A percentile compares a stretch with the other conserved stretches of the same genome.
phyloP scores from a whole-genome alignment of 2,888 invertebrate species.

The Hyalella azteca region DNA sequence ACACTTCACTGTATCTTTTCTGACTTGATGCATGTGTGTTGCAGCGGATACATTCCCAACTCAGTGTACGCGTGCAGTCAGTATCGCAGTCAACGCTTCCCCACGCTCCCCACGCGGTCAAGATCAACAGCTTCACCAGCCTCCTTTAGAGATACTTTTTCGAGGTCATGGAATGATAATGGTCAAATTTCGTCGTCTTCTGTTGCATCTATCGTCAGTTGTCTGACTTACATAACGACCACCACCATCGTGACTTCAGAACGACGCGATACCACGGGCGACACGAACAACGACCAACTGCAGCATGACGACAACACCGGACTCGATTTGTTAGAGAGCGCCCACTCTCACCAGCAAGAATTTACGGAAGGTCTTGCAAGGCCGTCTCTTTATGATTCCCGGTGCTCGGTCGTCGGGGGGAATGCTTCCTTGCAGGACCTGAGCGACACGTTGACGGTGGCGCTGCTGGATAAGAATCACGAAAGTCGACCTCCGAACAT shows the following conservation, averaged over 20 bases:
- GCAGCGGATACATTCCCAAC: conserved; percentile 62
- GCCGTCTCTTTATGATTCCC: not conserved
- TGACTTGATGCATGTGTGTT: conserved; percentile 22
- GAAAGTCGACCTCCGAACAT: not conserved
- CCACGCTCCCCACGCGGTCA: conserved; percentile 61
- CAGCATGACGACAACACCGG: not conserved
- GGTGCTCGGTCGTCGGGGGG: conserved; percentile 28
- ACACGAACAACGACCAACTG: not conserved
- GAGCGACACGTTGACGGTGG: not conserved
- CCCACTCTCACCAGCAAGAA: conserved; percentile 1
- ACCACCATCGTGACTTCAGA: conserved; percentile 18
- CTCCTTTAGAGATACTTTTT: not conserved
- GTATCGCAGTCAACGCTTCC: conserved; percentile 64
- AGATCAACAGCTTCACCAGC: conserved; percentile 43
- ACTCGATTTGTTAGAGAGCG: no score
- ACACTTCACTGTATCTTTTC: not conserved
- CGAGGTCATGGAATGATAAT: no score
- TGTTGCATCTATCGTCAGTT: not conserved
- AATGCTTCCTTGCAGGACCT: not conserved
- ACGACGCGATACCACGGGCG: not conserved
- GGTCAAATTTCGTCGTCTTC: not conserved
- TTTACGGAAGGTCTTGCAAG: conserved; percentile 2
- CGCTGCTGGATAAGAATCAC: not conserved
- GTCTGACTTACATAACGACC: not conserved
- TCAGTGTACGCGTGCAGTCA: conserved; percentile 62